These are phyloP conservation scores for Camptogramma bilineatum DNA, from an alignment of 2,888 invertebrate genomes.

Conservation along the genomic window DNA sequence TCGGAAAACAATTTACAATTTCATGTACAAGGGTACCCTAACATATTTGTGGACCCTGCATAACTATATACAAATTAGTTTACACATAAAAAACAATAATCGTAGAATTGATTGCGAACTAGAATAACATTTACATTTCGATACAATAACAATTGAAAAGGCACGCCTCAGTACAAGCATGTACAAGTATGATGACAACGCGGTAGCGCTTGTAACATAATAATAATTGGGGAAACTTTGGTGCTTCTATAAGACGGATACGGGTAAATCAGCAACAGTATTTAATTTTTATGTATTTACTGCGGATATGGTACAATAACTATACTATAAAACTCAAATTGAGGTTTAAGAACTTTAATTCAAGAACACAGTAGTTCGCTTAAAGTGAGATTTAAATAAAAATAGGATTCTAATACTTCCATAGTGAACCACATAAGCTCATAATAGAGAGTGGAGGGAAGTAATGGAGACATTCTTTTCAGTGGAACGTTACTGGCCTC, in stretches of 20 bases:
- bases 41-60: slow-evolving; percentile 45
- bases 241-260: background rate
- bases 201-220: slow-evolving; percentile 10
- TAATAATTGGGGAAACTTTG: slow-evolving; percentile 13
- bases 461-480: background rate
- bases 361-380: too few species aligned
- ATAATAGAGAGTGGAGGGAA: background rate
- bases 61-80: slow-evolving; percentile 42
- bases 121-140: slow-evolving; percentile 54
- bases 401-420: too few species aligned
- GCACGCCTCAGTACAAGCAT: slow-evolving; percentile 53
- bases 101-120: slow-evolving; percentile 47
- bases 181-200: slow-evolving; percentile 28
- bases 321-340: too few species aligned
- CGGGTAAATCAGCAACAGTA: background rate
- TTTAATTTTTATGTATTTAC: too few species aligned
- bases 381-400: too few species aligned
- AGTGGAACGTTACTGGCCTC: background rate
- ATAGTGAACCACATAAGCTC: too few species aligned
- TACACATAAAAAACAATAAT: slow-evolving; percentile 49
- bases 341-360: too few species aligned
- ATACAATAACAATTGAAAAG: slow-evolving; percentile 57
- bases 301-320: too few species aligned
- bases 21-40: slow-evolving; percentile 63
- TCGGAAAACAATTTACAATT: slow-evolving; percentile 77